A percentile compares a stretch with the other conserved stretches of the same genome.
Conservation (phyloP, 2,888 invertebrate genomes). For the Myopa tessellatipennis region DNA sequence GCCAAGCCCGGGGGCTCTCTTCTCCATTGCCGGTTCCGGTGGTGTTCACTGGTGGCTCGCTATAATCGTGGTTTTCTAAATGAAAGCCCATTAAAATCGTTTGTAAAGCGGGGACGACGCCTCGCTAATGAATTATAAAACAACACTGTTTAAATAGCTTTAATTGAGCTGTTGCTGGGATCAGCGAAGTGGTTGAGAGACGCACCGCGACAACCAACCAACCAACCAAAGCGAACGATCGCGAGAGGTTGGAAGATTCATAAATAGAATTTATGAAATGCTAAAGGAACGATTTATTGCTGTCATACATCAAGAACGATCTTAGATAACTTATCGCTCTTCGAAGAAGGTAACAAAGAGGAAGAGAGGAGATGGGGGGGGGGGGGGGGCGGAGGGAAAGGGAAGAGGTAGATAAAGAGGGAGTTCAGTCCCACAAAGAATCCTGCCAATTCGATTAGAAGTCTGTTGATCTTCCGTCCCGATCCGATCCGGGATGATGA, state of each 20-base stretch:
- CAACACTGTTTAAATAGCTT: slow-evolving; percentile 16
- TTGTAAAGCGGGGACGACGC: slow-evolving; percentile 21
- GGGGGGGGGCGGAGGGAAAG: no score
- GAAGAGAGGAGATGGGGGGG: no score
- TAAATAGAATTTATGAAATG: slow-evolving; percentile 9
- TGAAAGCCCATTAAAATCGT: slow-evolving; percentile 32
- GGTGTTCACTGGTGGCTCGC: background rate
- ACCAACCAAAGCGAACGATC: no score
- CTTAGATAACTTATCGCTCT: background rate
- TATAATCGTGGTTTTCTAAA: slow-evolving; percentile 12
- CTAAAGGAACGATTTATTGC: background rate
- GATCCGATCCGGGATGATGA: no score
- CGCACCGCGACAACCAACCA: no score
- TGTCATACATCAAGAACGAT: slow-evolving; percentile 1
- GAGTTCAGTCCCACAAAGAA: no score
- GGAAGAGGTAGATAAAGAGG: no score
- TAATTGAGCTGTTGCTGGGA: slow-evolving; percentile 31
- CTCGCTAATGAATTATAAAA: slow-evolving; percentile 29
- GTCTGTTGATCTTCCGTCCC: no score
- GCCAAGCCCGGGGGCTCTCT: slow-evolving; percentile 21
- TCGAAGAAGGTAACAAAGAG: no score
- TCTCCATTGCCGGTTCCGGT: background rate
- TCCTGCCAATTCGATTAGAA: no score
- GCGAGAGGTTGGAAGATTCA: no score
- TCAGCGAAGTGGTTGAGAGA: background rate